These are phyloP conservation scores for Streptopelia turtur DNA, from an alignment of 2,797 vertebrate species.

Conservation along the genomic window DNA sequence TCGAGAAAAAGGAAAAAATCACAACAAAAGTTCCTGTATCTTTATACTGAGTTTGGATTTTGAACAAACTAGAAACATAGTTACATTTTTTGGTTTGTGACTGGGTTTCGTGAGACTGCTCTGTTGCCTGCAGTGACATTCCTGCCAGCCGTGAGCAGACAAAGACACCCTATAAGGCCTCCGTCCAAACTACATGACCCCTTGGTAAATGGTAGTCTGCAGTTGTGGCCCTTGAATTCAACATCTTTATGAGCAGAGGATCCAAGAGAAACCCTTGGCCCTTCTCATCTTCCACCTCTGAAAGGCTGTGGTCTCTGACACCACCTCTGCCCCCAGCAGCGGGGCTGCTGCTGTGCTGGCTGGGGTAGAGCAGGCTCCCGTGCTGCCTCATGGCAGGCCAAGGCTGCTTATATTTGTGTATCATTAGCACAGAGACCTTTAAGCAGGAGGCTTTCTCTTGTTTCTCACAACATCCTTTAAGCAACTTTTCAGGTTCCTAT, in stretches of 20 bases:
- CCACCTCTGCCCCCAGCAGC: background rate
- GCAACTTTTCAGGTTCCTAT: background rate
- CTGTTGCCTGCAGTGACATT: background rate
- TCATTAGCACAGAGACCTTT: background rate
- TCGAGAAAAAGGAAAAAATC: background rate
- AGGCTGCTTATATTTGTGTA: background rate
- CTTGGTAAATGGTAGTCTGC: background rate
- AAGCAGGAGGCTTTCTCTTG: background rate
- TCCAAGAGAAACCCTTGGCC: background rate
- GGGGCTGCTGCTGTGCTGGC: background rate
- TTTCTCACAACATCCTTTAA: background rate
- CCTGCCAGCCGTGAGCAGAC: background rate
- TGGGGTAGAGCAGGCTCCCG: accelerated
- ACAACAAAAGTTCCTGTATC: background rate
- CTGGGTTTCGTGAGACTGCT: background rate
- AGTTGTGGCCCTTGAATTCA: background rate
- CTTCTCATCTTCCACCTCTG: background rate
- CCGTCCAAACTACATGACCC: accelerated
- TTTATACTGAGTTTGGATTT: background rate
- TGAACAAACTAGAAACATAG: background rate
- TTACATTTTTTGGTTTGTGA: background rate
- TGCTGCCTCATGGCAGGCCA: accelerated
- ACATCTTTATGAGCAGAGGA: background rate
- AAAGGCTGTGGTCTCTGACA: background rate
- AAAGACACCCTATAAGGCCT: background rate